Evolutionary conservation across 2,113 vertebrate genomes (phyloP).

Genomic region (Calyptommatus sinebrachiatus): DNA sequence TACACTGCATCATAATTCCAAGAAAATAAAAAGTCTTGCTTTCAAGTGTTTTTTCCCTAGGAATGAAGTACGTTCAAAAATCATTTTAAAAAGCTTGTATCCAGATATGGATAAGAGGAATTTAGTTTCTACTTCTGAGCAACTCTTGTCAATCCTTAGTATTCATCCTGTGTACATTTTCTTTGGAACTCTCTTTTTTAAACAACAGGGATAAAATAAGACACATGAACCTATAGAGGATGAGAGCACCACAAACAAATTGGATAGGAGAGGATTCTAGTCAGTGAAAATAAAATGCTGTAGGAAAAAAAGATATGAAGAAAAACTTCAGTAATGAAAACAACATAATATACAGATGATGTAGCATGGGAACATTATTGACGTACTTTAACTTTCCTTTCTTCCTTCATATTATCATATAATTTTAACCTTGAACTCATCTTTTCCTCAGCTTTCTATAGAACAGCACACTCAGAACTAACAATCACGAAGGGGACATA

Average conservation of each 20-base stretch:
- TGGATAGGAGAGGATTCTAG: background rate
- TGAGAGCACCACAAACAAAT: constrained; percentile 10
- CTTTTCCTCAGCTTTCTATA: constrained; percentile 43
- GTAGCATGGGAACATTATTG: background rate
- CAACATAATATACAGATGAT: background rate
- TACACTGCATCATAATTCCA: constrained; percentile 30
- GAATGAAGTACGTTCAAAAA: constrained; percentile 38
- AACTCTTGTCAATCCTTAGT: constrained; percentile 42
- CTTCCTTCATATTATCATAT: constrained; percentile 26
- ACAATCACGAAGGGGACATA: constrained; percentile 46
- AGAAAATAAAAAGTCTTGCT: constrained; percentile 27
- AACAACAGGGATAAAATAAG: constrained; percentile 32
- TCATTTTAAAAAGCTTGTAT: constrained; percentile 56
- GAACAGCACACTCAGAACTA: constrained; percentile 42
- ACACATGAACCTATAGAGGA: constrained; percentile 13
- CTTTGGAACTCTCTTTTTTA: background rate
- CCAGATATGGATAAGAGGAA: constrained; percentile 34
- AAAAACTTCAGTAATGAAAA: constrained; percentile 12
- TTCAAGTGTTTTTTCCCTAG: constrained; percentile 42
- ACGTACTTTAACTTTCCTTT: background rate
- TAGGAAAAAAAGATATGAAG: background rate
- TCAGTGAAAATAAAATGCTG: background rate
- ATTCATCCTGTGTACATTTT: constrained; percentile 10
- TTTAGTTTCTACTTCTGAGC: constrained; percentile 6
- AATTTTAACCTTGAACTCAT: constrained; percentile 33